These are phyloP conservation scores for Hedya salicella DNA, from an alignment of 2,888 invertebrate genomes.

Conservation along the genomic window DNA sequence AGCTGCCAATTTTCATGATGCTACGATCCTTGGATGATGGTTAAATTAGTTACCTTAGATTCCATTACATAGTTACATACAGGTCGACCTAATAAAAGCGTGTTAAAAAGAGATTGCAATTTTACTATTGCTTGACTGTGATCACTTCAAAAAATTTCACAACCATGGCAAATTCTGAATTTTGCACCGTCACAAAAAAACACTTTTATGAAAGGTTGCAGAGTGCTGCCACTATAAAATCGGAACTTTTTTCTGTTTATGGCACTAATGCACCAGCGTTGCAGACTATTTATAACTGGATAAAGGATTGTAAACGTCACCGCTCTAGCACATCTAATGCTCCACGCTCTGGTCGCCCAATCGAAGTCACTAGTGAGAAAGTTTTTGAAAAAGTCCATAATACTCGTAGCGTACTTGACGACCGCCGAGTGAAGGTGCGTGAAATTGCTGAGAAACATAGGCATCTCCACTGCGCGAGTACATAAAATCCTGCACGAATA, in stretches of 20 bases:
- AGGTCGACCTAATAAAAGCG: too few species aligned
- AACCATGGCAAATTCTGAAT: not conserved
- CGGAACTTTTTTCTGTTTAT: not conserved
- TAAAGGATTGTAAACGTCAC: constrained; percentile 5
- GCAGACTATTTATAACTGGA: constrained; percentile 14
- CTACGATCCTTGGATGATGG: too few species aligned
- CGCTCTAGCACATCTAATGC: constrained; percentile 17
- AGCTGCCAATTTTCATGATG: too few species aligned
- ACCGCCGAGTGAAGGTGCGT: not conserved
- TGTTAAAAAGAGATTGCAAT: too few species aligned
- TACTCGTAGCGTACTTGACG: too few species aligned
- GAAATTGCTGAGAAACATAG: not conserved
- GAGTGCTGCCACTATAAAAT: constrained; percentile 8
- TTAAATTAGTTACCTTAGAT: too few species aligned
- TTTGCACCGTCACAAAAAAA: not conserved
- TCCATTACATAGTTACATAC: too few species aligned
- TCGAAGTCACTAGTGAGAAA: constrained; percentile 13
- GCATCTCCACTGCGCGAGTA: not conserved
- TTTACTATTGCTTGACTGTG: not conserved
- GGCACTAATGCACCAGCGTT: constrained; percentile 16
- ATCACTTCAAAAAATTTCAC: not conserved
- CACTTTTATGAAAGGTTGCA: not conserved
- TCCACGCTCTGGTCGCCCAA: constrained; percentile 18
- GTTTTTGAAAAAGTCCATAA: constrained; percentile 7
- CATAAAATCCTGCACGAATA: not conserved